Percentiles rank a stretch among this genome's conserved stretches.
These are phyloP conservation scores for Orchesella cincta DNA, from an alignment of 1,140 invertebrate species.

Conservation along the genomic window DNA sequence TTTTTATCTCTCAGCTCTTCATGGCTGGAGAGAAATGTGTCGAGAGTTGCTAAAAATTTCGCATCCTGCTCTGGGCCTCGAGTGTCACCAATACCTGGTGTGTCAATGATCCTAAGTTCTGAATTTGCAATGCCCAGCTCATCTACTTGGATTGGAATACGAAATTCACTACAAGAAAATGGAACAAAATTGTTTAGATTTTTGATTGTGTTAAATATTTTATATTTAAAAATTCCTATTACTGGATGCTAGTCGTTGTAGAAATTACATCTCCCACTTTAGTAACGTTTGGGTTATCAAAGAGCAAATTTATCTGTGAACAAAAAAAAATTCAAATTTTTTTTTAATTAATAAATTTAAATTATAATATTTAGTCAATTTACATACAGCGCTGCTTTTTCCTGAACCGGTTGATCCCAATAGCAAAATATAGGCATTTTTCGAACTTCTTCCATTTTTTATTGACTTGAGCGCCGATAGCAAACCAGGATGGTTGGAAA, in stretches of 20 bases:
- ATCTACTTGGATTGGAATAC: constrained; percentile 28
- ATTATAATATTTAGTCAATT: neutral
- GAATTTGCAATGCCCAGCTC: constrained; percentile 32
- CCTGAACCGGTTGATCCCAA: constrained; percentile 31
- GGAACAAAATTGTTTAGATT: too few species aligned
- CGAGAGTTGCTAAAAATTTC: constrained; percentile 29
- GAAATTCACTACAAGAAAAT: constrained; percentile 19
- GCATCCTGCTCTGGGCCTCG: constrained; percentile 37
- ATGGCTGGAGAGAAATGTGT: constrained; percentile 28
- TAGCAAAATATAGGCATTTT: constrained; percentile 38
- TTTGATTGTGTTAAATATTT: too few species aligned
- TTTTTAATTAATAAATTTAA: too few species aligned
- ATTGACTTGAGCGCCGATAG: constrained; percentile 30
- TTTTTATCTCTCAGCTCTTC: constrained; percentile 30
- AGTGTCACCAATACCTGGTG: constrained; percentile 38
- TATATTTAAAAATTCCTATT: too few species aligned
- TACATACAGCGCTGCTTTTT: constrained; percentile 30
- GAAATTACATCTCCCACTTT: too few species aligned
- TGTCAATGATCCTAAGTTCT: constrained; percentile 39
- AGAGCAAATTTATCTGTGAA: constrained; percentile 33
- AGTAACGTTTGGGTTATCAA: constrained; percentile 31
- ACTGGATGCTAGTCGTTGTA: too few species aligned
- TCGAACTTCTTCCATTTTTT: constrained; percentile 25
- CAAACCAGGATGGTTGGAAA: constrained; percentile 30
- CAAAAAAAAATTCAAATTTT: too few species aligned